Evolutionary conservation across 2,888 invertebrate genomes (phyloP).

Genomic region (Drosophila leonis): DNA sequence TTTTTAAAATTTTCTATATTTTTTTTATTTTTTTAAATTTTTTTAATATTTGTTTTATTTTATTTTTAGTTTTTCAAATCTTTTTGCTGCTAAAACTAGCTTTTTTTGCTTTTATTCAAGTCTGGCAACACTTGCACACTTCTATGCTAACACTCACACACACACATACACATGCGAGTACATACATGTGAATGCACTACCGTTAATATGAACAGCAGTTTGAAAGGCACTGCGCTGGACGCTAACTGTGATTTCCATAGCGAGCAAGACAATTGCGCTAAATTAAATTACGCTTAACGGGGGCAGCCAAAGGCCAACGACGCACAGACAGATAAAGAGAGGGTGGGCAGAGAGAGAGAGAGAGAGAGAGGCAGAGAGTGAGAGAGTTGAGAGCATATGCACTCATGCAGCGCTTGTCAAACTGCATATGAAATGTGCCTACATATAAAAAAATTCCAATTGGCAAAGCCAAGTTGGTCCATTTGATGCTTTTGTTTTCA

Average conservation of each 20-base stretch:
- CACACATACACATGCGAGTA: slow-evolving; percentile 4
- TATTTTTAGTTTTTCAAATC: background rate
- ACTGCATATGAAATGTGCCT: slow-evolving; percentile 32
- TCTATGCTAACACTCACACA: background rate
- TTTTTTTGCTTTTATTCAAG: background rate
- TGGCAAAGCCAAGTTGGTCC: slow-evolving; percentile 76
- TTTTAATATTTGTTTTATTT: background rate
- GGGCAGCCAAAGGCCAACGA: slow-evolving; percentile 63
- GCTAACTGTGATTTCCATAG: slow-evolving; percentile 49
- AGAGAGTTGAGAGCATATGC: slow-evolving; percentile 15
- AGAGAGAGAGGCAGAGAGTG: background rate
- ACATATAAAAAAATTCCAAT: slow-evolving; percentile 49
- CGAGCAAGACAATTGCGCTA: slow-evolving; percentile 60
- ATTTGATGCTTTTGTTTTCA: slow-evolving; percentile 66
- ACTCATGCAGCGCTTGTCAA: slow-evolving; percentile 33
- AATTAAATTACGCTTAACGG: slow-evolving; percentile 75
- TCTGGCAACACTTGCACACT: slow-evolving; percentile 3
- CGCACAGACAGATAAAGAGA: slow-evolving; percentile 30
- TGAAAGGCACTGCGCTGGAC: slow-evolving; percentile 37
- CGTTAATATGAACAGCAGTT: slow-evolving; percentile 50
- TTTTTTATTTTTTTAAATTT: background rate
- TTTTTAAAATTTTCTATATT: background rate
- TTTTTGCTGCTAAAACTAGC: background rate
- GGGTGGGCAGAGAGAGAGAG: background rate
- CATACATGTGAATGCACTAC: slow-evolving; percentile 35